These are phyloP conservation scores for Ichneumon xanthorius DNA, from an alignment of 2,888 invertebrate genomes.

Conservation along the genomic window DNA sequence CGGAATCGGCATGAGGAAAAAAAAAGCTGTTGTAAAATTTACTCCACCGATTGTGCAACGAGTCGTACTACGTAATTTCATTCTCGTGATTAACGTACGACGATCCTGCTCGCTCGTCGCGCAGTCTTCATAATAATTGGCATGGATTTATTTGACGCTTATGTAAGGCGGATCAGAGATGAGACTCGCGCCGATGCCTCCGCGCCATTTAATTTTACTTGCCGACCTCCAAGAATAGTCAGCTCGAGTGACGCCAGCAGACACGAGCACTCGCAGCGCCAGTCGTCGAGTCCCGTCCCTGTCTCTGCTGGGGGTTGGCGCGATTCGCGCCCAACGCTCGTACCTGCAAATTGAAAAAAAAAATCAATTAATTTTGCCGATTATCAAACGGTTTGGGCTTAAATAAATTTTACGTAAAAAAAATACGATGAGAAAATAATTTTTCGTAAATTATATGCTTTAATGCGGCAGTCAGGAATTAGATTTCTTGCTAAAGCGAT, in stretches of 20 bases:
- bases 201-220: constrained; percentile 78
- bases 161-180: constrained; percentile 75
- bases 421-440: not conserved
- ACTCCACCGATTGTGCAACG: not conserved
- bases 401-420: not conserved
- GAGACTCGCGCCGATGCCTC: constrained; percentile 41
- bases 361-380: not conserved
- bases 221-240: constrained; percentile 79
- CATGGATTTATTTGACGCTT: constrained; percentile 74
- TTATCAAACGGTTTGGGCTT: not conserved
- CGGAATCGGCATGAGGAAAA: constrained; percentile 1
- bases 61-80: constrained; percentile 1
- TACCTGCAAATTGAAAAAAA: not conserved
- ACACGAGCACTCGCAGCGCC: constrained; percentile 55
- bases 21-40: constrained; percentile 14
- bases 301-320: constrained; percentile 29
- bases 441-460: not conserved
- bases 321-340: constrained; percentile 19
- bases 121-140: constrained; percentile 80
- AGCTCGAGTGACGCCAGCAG: constrained; percentile 74
- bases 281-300: constrained; percentile 2
- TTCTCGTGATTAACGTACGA: constrained; percentile 26
- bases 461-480: not conserved
- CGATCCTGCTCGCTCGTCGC: not conserved
- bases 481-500: not conserved